phyloP scores from a whole-genome alignment of 2,113 vertebrate genomes.

The Pteronura brasiliensis region DNA sequence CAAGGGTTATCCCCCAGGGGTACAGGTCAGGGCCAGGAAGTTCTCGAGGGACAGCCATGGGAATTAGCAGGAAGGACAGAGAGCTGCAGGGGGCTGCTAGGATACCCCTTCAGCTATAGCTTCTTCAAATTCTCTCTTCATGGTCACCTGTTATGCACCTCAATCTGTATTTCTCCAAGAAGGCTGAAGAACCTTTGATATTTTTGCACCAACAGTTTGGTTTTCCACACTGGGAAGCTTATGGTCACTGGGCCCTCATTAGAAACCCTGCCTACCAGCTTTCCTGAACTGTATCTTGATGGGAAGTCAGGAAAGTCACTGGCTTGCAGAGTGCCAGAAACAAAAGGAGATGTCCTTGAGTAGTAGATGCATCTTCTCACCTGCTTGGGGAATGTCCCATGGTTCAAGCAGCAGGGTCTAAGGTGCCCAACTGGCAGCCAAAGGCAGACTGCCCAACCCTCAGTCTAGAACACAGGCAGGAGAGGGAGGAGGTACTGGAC shows the following conservation, averaged over 20 bases:
- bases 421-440: no score
- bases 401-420: neutral
- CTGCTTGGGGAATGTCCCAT: neutral
- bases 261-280: neutral
- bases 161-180: neutral
- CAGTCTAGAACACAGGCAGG: neutral
- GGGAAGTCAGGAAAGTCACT: neutral
- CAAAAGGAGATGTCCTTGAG: neutral
- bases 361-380: neutral
- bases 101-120: neutral
- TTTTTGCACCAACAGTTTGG: neutral
- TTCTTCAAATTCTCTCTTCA: neutral
- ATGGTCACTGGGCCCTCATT: neutral
- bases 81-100: neutral
- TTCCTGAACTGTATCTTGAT: neutral
- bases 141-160: neutral
- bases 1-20: neutral
- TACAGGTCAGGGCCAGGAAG: neutral
- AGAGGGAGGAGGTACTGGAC: no score
- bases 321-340: accelerated
- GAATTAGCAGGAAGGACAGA: neutral
- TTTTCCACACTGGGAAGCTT: neutral
- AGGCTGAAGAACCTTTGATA: neutral
- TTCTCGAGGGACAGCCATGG: neutral
- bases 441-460: no score